Conservation (phyloP, 2,888 invertebrate species). For the Hydriomena furcata region DNA sequence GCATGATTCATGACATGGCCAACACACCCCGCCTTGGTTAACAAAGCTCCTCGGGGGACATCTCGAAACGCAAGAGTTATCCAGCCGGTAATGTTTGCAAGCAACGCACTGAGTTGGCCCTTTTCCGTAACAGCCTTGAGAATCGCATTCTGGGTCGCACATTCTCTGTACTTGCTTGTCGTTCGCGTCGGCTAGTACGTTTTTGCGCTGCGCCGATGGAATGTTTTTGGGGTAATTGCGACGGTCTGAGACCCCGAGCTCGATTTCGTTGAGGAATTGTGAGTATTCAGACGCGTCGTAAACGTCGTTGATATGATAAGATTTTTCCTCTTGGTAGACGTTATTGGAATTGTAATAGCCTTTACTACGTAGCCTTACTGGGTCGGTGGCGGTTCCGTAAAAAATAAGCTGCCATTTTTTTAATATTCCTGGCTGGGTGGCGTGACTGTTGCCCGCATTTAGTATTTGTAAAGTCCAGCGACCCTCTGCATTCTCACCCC, state of each 20-base stretch:
- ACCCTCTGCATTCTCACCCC: slow-evolving; percentile 97
- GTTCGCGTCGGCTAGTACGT: slow-evolving; percentile 84
- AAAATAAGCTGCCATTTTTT: slow-evolving; percentile 98
- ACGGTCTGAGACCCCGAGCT: slow-evolving; percentile 82
- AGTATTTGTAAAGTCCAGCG: slow-evolving; percentile 93
- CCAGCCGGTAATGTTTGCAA: slow-evolving; percentile 91
- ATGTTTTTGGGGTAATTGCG: slow-evolving; percentile 86
- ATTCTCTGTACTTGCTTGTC: slow-evolving; percentile 86
- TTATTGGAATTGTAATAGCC: slow-evolving; percentile 77
- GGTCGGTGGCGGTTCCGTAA: slow-evolving; percentile 95
- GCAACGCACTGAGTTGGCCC: slow-evolving; percentile 93
- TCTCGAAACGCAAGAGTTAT: slow-evolving; percentile 92
- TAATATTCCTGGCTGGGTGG: slow-evolving; percentile 93
- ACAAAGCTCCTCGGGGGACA: slow-evolving; percentile 94
- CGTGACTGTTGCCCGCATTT: slow-evolving; percentile 89
- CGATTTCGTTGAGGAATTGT: slow-evolving; percentile 77
- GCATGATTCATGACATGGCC: slow-evolving; percentile 95
- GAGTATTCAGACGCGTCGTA: slow-evolving; percentile 85
- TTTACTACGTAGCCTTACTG: slow-evolving; percentile 88
- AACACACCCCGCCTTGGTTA: slow-evolving; percentile 91
- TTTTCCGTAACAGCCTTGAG: slow-evolving; percentile 92
- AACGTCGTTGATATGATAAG: slow-evolving; percentile 86
- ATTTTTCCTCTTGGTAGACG: slow-evolving; percentile 72
- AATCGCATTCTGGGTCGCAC: slow-evolving; percentile 91
- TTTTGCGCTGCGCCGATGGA: slow-evolving; percentile 84